These are phyloP conservation scores for Okapia johnstoni DNA, from an alignment of 2,113 vertebrate species.

Conservation along the genomic window DNA sequence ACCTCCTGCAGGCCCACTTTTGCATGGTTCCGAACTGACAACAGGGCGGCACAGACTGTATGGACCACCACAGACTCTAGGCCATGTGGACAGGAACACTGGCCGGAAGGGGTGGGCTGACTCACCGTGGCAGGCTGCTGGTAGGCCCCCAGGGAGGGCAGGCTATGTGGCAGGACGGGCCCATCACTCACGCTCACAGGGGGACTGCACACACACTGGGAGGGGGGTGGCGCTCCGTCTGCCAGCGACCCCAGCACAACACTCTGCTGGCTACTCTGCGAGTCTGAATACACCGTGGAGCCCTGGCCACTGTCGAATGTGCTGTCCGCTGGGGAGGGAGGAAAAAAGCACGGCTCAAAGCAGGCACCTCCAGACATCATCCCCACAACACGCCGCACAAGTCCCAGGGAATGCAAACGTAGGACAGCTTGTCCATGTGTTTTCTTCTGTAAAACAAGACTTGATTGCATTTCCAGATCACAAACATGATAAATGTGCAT, in stretches of 20 bases:
- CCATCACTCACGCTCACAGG: constrained; percentile 79
- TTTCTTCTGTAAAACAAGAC: background rate
- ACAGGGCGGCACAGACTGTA: background rate
- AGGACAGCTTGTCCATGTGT: background rate
- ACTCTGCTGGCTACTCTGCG: constrained; percentile 90
- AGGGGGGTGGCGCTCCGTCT: constrained; percentile 80
- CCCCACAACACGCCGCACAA: background rate
- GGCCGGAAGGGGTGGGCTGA: constrained; percentile 61
- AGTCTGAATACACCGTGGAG: constrained; percentile 86
- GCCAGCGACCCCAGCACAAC: constrained; percentile 85
- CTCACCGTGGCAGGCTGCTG: constrained; percentile 88
- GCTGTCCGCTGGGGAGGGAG: constrained; percentile 85
- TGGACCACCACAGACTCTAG: background rate
- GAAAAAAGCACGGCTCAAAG: background rate
- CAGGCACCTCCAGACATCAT: background rate
- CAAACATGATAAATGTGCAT: fast-evolving
- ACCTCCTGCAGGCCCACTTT: background rate
- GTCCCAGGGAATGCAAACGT: fast-evolving
- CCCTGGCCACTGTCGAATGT: constrained; percentile 90
- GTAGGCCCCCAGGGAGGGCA: constrained; percentile 81
- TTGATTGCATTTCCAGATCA: background rate
- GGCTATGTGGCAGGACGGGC: constrained; percentile 80
- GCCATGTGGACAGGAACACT: background rate
- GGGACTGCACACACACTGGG: constrained; percentile 85
- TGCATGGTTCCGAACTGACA: background rate